Evolutionary conservation across 2,113 vertebrate species (phyloP).

Genomic region (Leptocoma aspasia): DNA sequence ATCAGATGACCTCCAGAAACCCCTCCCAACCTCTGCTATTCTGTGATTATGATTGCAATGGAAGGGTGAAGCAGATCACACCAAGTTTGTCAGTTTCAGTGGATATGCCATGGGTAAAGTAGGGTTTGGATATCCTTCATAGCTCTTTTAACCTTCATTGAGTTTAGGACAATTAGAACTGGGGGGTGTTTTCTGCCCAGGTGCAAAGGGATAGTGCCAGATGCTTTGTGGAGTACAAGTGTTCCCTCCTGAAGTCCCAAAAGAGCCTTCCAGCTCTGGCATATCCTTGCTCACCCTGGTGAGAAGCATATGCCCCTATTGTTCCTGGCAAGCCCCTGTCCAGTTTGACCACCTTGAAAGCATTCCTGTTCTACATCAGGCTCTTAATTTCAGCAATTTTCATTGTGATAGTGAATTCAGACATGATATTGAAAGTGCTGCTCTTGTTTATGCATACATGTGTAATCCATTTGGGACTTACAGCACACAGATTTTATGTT

Average conservation of each 20-base stretch:
- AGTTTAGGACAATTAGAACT: not conserved
- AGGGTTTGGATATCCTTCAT: not conserved
- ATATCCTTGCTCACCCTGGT: not conserved
- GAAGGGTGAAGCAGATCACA: not conserved
- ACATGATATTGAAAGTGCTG: not conserved
- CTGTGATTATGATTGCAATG: not conserved
- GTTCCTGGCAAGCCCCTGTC: not conserved
- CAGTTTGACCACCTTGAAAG: not conserved
- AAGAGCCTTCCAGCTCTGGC: not conserved
- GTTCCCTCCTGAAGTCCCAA: not conserved
- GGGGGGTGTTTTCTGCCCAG: not conserved
- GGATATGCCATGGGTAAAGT: not conserved
- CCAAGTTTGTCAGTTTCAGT: not conserved
- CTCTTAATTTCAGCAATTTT: not conserved
- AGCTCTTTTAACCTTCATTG: not conserved
- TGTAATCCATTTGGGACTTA: not conserved
- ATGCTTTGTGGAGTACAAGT: not conserved
- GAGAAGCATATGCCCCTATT: not conserved
- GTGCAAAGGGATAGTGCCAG: not conserved
- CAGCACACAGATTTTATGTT: not conserved
- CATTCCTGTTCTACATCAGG: not conserved
- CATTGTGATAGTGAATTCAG: not conserved
- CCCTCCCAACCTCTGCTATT: not conserved
- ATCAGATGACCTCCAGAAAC: not conserved
- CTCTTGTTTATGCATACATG: fast-evolving